Evolutionary conservation across 2,797 vertebrate genomes (phyloP).

Genomic region (Heliangelus exortis): DNA sequence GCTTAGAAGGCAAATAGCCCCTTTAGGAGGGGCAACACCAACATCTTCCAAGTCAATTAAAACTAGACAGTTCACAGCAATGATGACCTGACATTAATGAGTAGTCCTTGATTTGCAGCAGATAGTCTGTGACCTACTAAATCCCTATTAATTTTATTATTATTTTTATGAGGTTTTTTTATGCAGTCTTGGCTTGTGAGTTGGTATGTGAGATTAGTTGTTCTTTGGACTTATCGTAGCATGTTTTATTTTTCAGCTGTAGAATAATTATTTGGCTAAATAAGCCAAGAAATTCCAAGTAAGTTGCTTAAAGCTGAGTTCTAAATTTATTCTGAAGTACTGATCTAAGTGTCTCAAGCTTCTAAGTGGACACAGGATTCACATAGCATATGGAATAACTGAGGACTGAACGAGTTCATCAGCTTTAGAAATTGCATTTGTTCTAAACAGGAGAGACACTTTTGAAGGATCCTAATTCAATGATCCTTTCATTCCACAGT

Average conservation of each 20-base stretch:
- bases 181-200: background rate
- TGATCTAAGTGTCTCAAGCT: background rate
- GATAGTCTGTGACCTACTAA: background rate
- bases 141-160: background rate
- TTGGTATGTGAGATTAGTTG: background rate
- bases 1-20: background rate
- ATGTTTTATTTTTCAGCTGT: background rate
- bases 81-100: background rate
- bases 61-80: background rate
- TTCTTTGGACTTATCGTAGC: background rate
- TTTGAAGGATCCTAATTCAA: constrained; percentile 20
- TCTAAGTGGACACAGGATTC: background rate
- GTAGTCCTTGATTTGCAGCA: background rate
- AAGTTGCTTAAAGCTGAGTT: background rate
- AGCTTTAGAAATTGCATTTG: background rate
- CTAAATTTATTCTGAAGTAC: background rate
- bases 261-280: background rate
- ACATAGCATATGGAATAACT: background rate
- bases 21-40: background rate
- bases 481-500: background rate
- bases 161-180: background rate
- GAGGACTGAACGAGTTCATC: background rate
- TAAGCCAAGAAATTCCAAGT: background rate
- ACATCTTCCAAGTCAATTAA: background rate
- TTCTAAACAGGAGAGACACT: background rate